These are phyloP conservation scores for Pristiophorus japonicus DNA, from an alignment of 2,113 vertebrate species.

Conservation along the genomic window DNA sequence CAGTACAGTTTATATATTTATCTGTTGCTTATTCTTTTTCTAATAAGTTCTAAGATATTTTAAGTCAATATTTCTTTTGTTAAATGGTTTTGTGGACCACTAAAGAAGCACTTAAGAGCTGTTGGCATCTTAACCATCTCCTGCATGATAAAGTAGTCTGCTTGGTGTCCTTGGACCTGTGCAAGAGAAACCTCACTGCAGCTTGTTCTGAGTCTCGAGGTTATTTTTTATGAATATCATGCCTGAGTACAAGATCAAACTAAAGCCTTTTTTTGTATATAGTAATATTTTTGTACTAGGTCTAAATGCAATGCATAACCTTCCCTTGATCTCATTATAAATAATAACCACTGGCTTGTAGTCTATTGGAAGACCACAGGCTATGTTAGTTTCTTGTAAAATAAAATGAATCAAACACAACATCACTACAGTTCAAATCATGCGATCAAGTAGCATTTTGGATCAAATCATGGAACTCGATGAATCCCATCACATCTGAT, in stretches of 20 bases:
- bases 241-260: neutral
- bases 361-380: neutral
- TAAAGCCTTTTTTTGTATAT: conserved; percentile 7
- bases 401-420: neutral
- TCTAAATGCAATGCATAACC: neutral
- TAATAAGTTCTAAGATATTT: conserved; percentile 9
- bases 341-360: neutral
- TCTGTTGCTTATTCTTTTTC: neutral
- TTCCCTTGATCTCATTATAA: neutral
- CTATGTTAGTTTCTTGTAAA: neutral
- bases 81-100: neutral
- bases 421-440: neutral
- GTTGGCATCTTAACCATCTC: neutral
- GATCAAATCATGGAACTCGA: neutral
- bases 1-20: neutral
- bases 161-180: neutral
- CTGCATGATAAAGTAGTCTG: neutral
- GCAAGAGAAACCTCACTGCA: neutral
- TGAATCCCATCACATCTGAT: neutral
- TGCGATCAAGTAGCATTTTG: neutral
- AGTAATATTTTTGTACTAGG: neutral
- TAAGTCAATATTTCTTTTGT: neutral
- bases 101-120: neutral
- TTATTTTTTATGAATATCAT: neutral
- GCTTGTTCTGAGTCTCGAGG: neutral